These are phyloP conservation scores for Tylochromis polylepis DNA, from an alignment of 2,113 vertebrate genomes.

Conservation along the genomic window DNA sequence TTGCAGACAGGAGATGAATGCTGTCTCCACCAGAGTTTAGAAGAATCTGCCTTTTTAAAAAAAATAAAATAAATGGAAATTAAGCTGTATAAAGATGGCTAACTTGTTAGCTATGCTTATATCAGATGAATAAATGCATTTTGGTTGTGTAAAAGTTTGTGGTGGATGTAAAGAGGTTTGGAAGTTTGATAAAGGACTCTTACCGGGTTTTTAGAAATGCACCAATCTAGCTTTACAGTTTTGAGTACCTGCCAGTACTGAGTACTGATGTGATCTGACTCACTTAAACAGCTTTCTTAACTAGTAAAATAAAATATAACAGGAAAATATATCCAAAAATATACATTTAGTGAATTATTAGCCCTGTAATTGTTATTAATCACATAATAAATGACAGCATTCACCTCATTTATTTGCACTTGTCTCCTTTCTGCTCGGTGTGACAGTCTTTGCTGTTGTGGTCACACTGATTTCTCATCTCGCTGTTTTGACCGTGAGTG, in stretches of 20 bases:
- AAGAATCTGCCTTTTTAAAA: neutral
- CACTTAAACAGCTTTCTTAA: neutral
- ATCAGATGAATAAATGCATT: neutral
- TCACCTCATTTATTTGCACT: neutral
- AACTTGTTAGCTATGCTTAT: rapidly evolving
- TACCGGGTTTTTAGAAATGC: neutral
- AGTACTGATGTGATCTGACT: neutral
- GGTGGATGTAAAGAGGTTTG: neutral
- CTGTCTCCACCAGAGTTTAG: neutral
- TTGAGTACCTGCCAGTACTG: too few relatives aligned
- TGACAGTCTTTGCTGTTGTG: neutral
- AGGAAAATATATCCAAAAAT: neutral
- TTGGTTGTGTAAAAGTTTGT: rapidly evolving
- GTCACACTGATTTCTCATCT: neutral
- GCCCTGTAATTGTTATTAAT: neutral
- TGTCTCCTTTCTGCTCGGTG: neutral
- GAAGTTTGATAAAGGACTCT: neutral
- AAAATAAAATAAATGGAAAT: neutral
- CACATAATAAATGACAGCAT: neutral
- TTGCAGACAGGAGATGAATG: neutral
- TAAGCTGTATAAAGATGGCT: neutral
- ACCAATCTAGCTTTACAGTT: too few relatives aligned
- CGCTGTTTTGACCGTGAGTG: neutral
- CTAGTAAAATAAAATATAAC: neutral
- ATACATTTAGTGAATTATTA: neutral